These are phyloP conservation scores for Heteronetta atricapilla DNA, from an alignment of 2,113 vertebrate genomes.

Conservation along the genomic window DNA sequence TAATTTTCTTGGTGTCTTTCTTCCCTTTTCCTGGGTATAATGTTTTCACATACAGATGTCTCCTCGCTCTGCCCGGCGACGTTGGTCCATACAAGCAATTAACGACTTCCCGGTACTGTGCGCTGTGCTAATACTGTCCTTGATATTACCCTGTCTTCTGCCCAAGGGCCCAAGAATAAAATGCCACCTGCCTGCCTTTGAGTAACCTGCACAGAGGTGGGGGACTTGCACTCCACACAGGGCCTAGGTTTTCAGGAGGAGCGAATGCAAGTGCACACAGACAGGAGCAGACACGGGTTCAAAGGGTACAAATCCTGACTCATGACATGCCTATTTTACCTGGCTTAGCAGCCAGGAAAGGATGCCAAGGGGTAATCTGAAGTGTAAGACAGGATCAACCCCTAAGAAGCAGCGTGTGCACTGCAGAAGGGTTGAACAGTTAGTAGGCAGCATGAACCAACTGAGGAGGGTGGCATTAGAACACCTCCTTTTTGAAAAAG, in stretches of 20 bases:
- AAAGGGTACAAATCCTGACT: neutral
- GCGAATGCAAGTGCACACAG: accelerated
- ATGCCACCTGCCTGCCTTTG: conserved; percentile 80
- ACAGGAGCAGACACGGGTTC: neutral
- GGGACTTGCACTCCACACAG: neutral
- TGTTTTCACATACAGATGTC: conserved; percentile 89
- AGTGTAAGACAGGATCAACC: neutral
- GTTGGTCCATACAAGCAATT: conserved; percentile 98
- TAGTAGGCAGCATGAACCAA: neutral
- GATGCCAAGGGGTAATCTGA: neutral
- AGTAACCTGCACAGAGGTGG: conserved; percentile 72
- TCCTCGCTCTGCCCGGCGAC: conserved; percentile 90
- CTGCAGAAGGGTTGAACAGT: neutral
- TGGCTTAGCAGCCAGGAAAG: neutral
- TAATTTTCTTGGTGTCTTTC: conserved; percentile 80
- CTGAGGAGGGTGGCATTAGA: neutral
- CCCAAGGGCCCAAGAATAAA: conserved; percentile 89
- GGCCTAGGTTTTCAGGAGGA: neutral
- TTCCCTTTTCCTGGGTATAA: conserved; percentile 83
- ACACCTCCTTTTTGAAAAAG: neutral
- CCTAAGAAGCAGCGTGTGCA: neutral
- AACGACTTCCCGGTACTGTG: conserved; percentile 98
- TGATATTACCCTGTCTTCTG: conserved; percentile 76
- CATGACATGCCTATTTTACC: neutral
- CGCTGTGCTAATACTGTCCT: conserved; percentile 79